Base-by-base conservation (phyloP, 1,140 invertebrate species). In the Camponotus pennsylvanicus region DNA sequence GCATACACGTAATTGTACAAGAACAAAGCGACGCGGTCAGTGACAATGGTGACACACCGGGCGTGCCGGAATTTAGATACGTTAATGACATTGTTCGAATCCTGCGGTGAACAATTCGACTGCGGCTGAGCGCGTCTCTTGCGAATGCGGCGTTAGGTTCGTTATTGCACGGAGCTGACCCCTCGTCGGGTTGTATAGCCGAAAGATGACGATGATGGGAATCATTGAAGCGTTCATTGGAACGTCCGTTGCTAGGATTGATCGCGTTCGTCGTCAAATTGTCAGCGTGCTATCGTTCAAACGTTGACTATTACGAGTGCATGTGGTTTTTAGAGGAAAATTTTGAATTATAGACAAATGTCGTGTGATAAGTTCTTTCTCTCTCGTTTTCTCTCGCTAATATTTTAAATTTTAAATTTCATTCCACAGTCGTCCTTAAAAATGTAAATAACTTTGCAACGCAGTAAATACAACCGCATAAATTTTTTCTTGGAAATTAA, bases 31-130 rank as follows among this genome's bases (percentile, higher is more conserved):
- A 5, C 52, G 5, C 69, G 18, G 27, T 37, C 42, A 7, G 9
- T 21, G 70, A 78, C 80, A 84, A 77, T 63, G 18, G 57, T 40
- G 59, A 42, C 69, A 64, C 42, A 52, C 71, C 57, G 34, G 15
- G 6, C 32, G 9, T 34, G 40, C 40, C 73, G 71, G 73, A 78
- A 85, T 85, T 85, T 64, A 85, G 82, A 85, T 78, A 78, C 82
- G 82, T 78, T 84, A 84, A 84, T 84, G 80, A 84, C 80, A 84
- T 84, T 84, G 80, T 78, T 85, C 71, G 73, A 85, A 78, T 63
- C 57, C 42, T 70, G 49, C 15, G 34, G n/a, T 3, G 42, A 63
- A 78, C 82, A 85, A 78, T 64, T 77, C 45, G 64, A 70, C 45
- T 66, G 76, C 18, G 45, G 21, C 42, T 27, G 42, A 52, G 32